A percentile compares a stretch with the other conserved stretches of the same genome.
Conservation (phyloP, 2,888 invertebrate genomes). For the Campoletis raptor region DNA sequence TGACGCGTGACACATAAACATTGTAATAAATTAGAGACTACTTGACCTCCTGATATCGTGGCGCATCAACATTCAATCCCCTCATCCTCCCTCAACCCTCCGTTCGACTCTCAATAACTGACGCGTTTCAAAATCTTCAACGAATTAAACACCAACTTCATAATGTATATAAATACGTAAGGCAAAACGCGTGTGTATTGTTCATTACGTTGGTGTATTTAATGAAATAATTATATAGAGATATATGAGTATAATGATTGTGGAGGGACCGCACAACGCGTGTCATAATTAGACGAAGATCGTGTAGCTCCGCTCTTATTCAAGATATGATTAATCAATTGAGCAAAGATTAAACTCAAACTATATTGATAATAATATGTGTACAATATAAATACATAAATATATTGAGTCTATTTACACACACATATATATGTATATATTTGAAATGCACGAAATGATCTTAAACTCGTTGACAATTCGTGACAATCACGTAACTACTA, state of each 20-base stretch:
- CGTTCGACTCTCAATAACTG: neutral
- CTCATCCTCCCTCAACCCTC: constrained; percentile 44
- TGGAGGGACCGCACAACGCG: constrained; percentile 75
- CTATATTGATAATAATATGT: constrained; percentile 25
- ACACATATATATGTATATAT: neutral
- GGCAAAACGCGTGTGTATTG: neutral
- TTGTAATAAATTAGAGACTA: constrained; percentile 85
- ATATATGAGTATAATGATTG: constrained; percentile 8
- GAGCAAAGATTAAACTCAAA: constrained; percentile 42
- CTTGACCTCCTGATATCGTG: constrained; percentile 82
- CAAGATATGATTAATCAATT: constrained; percentile 76
- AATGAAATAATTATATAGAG: neutral
- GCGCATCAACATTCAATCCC: constrained; percentile 66
- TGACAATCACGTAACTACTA: constrained; percentile 58
- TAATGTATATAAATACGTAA: neutral
- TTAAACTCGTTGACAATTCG: constrained; percentile 1
- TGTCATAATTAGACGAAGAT: constrained; percentile 76
- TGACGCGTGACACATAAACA: constrained; percentile 83
- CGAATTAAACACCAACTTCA: neutral
- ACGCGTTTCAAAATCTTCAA: constrained; percentile 31
- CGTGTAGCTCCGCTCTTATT: constrained; percentile 75
- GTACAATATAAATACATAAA: neutral
- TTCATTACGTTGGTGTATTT: neutral
- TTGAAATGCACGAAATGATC: neutral
- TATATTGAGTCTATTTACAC: no score